phyloP scores from a whole-genome alignment of 2,797 vertebrate species.

The Falco berigora region DNA sequence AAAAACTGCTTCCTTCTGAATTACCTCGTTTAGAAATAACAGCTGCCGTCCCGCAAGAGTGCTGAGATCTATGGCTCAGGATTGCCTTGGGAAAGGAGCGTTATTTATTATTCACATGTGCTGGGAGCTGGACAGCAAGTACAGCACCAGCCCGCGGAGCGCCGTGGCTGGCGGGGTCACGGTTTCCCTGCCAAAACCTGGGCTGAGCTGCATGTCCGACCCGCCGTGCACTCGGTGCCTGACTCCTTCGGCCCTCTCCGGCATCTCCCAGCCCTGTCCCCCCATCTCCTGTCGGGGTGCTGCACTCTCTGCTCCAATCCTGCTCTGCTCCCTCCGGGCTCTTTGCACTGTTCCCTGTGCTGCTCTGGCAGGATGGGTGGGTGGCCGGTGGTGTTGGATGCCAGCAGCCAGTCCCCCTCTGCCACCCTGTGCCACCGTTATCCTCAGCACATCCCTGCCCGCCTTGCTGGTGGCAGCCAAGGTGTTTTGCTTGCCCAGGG shows the following conservation, averaged over 20 bases:
- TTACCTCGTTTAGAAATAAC: background rate
- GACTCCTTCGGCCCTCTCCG: background rate
- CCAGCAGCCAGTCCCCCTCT: background rate
- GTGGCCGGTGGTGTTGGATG: accelerated
- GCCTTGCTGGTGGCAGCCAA: too few relatives aligned
- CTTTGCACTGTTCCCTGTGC: background rate
- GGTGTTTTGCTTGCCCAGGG: too few relatives aligned
- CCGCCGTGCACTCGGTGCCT: accelerated
- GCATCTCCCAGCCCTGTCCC: background rate
- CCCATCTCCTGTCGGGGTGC: accelerated
- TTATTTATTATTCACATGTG: background rate
- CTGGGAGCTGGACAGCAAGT: background rate
- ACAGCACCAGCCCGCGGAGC: background rate
- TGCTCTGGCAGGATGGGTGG: background rate
- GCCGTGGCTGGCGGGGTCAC: background rate
- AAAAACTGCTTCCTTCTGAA: background rate
- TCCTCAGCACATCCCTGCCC: too few relatives aligned
- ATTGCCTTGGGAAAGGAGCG: background rate
- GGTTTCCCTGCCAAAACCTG: background rate
- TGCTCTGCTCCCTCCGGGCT: background rate
- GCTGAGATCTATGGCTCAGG: accelerated
- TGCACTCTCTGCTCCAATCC: background rate
- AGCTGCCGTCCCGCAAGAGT: background rate
- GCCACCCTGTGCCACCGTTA: accelerated
- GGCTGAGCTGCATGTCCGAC: accelerated